Evolutionary conservation across 2,113 vertebrate species (phyloP), one percentile per base, ranked within the genome.

Genomic region (Leucopsar rothschildi): DNA sequence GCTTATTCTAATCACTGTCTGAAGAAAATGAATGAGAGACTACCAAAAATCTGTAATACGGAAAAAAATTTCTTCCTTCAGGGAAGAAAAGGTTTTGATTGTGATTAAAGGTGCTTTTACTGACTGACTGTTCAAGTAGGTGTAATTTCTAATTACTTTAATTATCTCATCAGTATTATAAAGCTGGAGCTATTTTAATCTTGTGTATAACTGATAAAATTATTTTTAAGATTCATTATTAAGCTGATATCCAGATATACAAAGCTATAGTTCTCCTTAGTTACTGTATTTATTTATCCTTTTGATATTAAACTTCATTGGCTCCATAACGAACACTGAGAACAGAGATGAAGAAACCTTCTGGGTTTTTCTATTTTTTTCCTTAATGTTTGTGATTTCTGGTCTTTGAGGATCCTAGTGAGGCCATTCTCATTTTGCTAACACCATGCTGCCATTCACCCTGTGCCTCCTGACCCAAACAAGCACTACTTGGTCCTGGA

Each of bases 91-190:
- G 47, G 18, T 65, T 96, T 82, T 95, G 92, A 73, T 72, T 80
- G 31, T 91, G 86, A 87, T 93, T 82, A 88, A 93, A 95, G 50
- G 25, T 91, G 63, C 42, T 97, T 96, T 95, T 94, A 87, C 69
- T 86, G 47, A 72, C 61, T 92, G 65, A 70, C 29, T 44, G 33
- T 88, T 86, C 55, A 88, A 79, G 69, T 44, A 84, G 59, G 31
- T 95, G 65, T 71, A 92, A 91, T 87, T 95, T 88, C 89, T 91
- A 96, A 93, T 92, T 94, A 79, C 71, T 90, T 92, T 65, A 77
- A 95, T 90, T 86, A 95, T 88, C 73, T 91, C 59, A 82, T 94
- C 77, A 84, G 35, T 39, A 57, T 69, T 90, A 63, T 66, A 86
- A 86, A 81, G 47, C 42, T 90, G 64, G 29, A 94, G 63, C 39